phyloP scores from a whole-genome alignment of 2,113 vertebrate genomes.

The Gorilla gorilla region DNA sequence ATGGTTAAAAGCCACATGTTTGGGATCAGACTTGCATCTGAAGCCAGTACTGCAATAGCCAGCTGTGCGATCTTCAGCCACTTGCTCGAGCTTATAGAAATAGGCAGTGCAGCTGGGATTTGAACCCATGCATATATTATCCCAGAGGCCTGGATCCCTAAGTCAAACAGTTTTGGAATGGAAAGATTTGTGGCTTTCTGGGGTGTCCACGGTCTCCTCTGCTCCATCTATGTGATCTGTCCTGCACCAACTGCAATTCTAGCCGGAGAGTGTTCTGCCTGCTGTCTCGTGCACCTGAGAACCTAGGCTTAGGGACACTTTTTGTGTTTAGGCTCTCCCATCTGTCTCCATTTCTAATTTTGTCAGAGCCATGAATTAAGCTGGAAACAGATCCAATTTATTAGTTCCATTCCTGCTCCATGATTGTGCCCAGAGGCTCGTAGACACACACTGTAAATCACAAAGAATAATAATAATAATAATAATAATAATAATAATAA shows the following conservation, averaged over 20 bases:
- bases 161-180: neutral
- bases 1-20: neutral
- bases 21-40: neutral
- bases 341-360: slow-evolving; percentile 54
- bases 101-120: too few relatives aligned
- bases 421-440: slow-evolving; percentile 52
- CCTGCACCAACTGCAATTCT: neutral
- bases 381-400: slow-evolving; percentile 55
- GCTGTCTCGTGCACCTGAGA: accelerated
- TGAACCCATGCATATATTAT: neutral
- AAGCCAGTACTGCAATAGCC: neutral
- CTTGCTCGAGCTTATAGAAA: neutral
- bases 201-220: neutral
- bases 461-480: slow-evolving; percentile 66
- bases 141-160: neutral
- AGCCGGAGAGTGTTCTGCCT: neutral
- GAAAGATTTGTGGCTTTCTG: neutral
- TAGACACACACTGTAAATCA: slow-evolving; percentile 51
- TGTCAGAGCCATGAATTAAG: slow-evolving; percentile 57
- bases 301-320: neutral
- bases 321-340: neutral
- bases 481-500: slow-evolving; percentile 51
- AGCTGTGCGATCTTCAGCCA: neutral
- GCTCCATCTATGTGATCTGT: neutral
- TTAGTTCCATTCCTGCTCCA: slow-evolving; percentile 42